Conservation (phyloP, 2,888 invertebrate species). For the Erebia epiphron region DNA sequence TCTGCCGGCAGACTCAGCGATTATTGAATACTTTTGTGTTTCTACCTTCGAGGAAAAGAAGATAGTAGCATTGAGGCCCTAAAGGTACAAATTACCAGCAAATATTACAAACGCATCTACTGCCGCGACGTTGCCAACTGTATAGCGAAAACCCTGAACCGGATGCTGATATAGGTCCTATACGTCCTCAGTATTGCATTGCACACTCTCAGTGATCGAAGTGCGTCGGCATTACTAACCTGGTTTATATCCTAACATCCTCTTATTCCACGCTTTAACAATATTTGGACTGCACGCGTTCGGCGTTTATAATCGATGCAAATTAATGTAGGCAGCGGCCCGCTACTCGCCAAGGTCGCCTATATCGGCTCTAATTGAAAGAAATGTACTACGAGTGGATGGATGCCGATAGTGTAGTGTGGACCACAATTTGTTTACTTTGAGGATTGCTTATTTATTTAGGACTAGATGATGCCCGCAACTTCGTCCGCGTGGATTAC, state of each 20-base stretch:
- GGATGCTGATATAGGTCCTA: conserved; percentile 4
- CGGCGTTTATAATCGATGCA: conserved; percentile 26
- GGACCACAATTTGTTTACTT: neutral
- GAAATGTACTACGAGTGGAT: conserved; percentile 42
- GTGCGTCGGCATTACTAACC: conserved; percentile 26
- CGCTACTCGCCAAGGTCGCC: conserved; percentile 38
- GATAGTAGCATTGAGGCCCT: too few species aligned
- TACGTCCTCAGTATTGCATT: neutral
- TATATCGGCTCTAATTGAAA: conserved; percentile 44
- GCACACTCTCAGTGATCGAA: conserved; percentile 13
- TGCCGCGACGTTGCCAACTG: too few species aligned
- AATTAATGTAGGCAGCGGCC: conserved; percentile 38
- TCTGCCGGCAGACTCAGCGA: too few species aligned
- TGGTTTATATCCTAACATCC: conserved; percentile 28
- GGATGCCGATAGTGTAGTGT: conserved; percentile 29
- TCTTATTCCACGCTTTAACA: conserved; percentile 23
- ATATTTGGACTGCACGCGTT: conserved; percentile 22
- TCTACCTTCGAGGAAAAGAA: too few species aligned
- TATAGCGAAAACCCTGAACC: conserved; percentile 4
- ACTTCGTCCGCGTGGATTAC: too few species aligned
- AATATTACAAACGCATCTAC: too few species aligned
- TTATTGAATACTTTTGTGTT: too few species aligned
- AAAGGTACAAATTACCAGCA: too few species aligned
- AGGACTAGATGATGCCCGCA: too few species aligned
- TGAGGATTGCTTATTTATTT: neutral